Evolutionary conservation across 2,797 vertebrate species (phyloP).

Genomic region (Tapera naevia): DNA sequence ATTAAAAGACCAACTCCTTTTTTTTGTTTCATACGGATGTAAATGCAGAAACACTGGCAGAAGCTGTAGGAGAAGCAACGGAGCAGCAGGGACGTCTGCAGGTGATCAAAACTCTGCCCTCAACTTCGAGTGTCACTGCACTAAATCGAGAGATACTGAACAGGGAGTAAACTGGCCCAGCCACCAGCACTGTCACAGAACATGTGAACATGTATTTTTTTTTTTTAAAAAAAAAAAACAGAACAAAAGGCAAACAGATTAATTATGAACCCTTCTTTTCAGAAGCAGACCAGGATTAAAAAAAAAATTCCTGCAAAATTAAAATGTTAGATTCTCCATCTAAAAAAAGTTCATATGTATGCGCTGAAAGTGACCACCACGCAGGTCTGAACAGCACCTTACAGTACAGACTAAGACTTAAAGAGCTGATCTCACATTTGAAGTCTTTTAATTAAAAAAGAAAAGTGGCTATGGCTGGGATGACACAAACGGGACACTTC

Average conservation of each 20-base stretch:
- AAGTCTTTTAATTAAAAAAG: conserved; percentile 67
- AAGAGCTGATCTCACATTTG: conserved; percentile 68
- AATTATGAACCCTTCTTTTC: conserved; percentile 56
- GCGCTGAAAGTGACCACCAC: conserved; percentile 33
- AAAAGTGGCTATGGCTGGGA: conserved; percentile 68
- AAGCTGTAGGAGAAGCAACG: conserved; percentile 23
- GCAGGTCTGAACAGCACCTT: conserved; percentile 59
- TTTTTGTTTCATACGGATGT: neutral
- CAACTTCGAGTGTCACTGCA: conserved; percentile 33
- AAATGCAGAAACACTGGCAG: conserved; percentile 13
- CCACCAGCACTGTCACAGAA: conserved; percentile 61
- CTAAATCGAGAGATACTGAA: neutral
- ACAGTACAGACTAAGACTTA: conserved; percentile 74
- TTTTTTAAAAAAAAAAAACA: conserved; percentile 29
- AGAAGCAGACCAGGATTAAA: conserved; percentile 60
- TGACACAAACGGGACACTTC: conserved; percentile 60
- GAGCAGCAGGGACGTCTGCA: conserved; percentile 21
- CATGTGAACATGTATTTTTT: neutral
- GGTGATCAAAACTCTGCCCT: conserved; percentile 27
- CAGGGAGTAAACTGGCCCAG: conserved; percentile 45
- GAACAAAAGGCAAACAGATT: conserved; percentile 56
- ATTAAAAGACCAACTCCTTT: conserved; percentile 36
- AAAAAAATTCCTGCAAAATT: conserved; percentile 45
- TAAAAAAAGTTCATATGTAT: conserved; percentile 71
- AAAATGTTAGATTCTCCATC: conserved; percentile 67